Conservation (phyloP, 2,113 vertebrate species). For the Xenopus laevis region DNA sequence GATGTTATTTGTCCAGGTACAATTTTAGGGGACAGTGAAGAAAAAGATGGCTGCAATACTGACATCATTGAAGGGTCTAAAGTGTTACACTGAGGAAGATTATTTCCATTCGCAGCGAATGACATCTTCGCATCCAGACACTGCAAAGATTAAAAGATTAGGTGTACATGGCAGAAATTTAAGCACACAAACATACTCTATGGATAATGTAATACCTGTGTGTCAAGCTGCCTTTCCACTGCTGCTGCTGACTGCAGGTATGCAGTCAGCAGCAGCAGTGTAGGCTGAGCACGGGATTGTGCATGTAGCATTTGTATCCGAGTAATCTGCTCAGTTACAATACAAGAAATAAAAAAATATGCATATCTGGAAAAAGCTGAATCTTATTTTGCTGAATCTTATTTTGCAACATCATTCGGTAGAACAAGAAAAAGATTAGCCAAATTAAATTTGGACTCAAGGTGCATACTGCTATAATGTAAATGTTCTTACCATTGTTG, state of each 20-base stretch:
- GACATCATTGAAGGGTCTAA: constrained; percentile 44
- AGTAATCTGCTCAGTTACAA: constrained; percentile 48
- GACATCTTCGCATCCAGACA: constrained; percentile 57
- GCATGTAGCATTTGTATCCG: constrained; percentile 61
- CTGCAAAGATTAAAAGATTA: constrained; percentile 46
- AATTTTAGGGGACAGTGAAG: constrained; percentile 44
- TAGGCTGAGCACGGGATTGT: constrained; percentile 64
- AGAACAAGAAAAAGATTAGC: too few relatives aligned
- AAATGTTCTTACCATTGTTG: too few relatives aligned
- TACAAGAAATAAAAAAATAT: not conserved
- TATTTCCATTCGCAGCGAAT: constrained; percentile 62
- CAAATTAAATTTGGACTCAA: too few relatives aligned
- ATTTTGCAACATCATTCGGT: too few relatives aligned
- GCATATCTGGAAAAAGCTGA: too few relatives aligned
- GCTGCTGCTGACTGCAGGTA: constrained; percentile 65
- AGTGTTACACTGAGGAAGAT: constrained; percentile 38
- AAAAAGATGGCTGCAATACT: constrained; percentile 52
- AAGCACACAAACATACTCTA: not conserved
- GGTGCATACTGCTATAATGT: too few relatives aligned
- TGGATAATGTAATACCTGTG: constrained; percentile 55
- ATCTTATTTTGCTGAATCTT: too few relatives aligned
- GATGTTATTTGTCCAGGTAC: constrained; percentile 38
- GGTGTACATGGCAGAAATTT: not conserved
- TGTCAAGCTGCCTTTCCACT: constrained; percentile 64
- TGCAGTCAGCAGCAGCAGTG: constrained; percentile 44